Percentiles rank a stretch among this genome's conserved stretches.
phyloP scores from a whole-genome alignment of 2,797 vertebrate species.

The Rhinella marina region DNA sequence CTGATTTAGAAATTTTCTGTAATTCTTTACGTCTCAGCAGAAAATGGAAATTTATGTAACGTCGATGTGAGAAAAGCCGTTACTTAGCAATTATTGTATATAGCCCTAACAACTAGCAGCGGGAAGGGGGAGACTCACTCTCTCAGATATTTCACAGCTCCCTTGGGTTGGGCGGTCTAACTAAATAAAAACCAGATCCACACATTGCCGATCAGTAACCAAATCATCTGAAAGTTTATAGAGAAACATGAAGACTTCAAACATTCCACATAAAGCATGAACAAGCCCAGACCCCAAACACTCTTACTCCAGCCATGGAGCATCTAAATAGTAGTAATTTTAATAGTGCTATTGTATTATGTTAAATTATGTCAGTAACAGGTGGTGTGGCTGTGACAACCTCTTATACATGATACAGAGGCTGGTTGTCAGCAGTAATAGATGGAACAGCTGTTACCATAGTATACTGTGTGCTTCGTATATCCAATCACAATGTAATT shows the following conservation, averaged over 20 bases:
- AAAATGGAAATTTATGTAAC: neutral
- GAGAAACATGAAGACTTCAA: constrained; percentile 20
- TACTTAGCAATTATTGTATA: constrained; percentile 27
- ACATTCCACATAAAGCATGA: constrained; percentile 21
- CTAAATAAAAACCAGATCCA: constrained; percentile 40
- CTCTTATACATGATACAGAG: too few relatives aligned
- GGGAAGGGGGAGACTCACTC: neutral
- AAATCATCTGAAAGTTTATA: constrained; percentile 33
- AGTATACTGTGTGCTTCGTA: too few relatives aligned
- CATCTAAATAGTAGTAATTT: neutral
- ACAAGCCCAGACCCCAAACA: neutral
- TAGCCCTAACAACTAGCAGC: constrained; percentile 6
- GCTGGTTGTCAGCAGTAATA: too few relatives aligned
- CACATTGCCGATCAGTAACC: constrained; percentile 28
- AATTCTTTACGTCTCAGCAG: constrained; percentile 23
- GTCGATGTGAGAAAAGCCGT: neutral
- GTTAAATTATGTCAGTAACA: neutral
- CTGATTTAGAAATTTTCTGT: neutral
- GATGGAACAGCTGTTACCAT: too few relatives aligned
- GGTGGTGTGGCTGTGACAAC: neutral
- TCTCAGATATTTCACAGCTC: constrained; percentile 23
- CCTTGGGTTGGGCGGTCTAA: constrained; percentile 31
- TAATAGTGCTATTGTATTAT: neutral
- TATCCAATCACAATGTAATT: too few relatives aligned
- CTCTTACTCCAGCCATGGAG: neutral